Conservation (phyloP, 2,797 vertebrate species). For the Rhincodon typus region DNA sequence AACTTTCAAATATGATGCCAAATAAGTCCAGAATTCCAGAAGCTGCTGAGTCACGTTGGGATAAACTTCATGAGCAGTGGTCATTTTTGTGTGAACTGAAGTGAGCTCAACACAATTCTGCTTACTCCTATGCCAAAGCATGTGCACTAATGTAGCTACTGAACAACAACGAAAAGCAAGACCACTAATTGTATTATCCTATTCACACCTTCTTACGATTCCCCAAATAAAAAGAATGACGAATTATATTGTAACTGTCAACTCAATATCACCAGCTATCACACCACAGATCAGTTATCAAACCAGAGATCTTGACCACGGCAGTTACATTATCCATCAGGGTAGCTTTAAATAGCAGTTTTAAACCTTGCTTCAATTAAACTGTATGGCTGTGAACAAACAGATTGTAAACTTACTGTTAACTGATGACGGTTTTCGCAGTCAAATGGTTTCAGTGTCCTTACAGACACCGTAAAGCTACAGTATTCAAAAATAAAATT, state of each 20-base stretch:
- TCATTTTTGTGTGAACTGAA: not conserved
- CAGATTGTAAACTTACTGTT: conserved; percentile 59
- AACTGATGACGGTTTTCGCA: conserved; percentile 70
- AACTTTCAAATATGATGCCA: not conserved
- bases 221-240: not conserved
- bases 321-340: not conserved
- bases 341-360: not conserved
- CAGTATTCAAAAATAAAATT: conserved; percentile 34
- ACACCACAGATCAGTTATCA: not conserved
- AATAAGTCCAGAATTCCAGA: not conserved
- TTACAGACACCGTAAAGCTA: conserved; percentile 69
- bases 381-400: not conserved
- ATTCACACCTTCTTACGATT: too few relatives aligned
- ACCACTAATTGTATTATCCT: not conserved
- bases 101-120: not conserved
- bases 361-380: not conserved
- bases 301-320: not conserved
- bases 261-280: not conserved
- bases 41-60: not conserved
- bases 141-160: too few relatives aligned
- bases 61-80: not conserved
- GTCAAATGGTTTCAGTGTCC: conserved; percentile 77
- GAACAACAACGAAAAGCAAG: not conserved
- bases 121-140: not conserved
- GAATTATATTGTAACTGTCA: not conserved